Percentiles rank a stretch among this genome's conserved stretches.
These are phyloP conservation scores for Eupsittula cactorum DNA, from an alignment of 2,113 vertebrate species.

Conservation along the genomic window DNA sequence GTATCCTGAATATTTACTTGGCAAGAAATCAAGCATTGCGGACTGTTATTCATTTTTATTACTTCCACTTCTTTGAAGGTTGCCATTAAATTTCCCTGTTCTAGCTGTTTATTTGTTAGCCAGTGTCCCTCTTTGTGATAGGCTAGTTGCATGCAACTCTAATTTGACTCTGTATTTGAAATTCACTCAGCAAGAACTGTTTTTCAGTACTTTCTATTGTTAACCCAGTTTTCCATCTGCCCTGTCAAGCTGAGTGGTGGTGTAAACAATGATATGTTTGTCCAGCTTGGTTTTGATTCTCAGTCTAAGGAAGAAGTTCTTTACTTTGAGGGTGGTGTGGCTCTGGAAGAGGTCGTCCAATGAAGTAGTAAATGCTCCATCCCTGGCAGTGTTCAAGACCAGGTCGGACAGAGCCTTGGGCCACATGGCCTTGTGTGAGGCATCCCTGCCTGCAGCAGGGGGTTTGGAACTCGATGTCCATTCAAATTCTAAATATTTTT, in stretches of 20 bases:
- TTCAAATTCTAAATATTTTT: neutral
- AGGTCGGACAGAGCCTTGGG: neutral
- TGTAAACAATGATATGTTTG: conserved; percentile 44
- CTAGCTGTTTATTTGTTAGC: neutral
- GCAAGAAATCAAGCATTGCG: neutral
- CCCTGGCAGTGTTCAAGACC: neutral
- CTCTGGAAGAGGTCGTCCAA: neutral
- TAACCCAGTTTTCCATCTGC: conserved; percentile 41
- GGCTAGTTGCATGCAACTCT: neutral
- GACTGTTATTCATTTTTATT: neutral
- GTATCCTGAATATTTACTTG: neutral
- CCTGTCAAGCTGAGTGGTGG: conserved; percentile 18
- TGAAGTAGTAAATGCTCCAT: neutral
- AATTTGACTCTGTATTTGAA: conserved; percentile 1
- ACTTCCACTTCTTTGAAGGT: neutral
- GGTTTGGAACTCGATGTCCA: neutral
- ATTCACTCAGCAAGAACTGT: neutral
- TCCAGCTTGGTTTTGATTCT: conserved; percentile 19
- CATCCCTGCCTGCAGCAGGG: neutral
- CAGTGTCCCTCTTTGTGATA: neutral
- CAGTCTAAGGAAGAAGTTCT: neutral
- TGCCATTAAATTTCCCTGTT: neutral
- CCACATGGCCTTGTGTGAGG: neutral
- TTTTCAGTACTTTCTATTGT: conserved; percentile 1
- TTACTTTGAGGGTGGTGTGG: neutral